Conservation (phyloP, 2,797 vertebrate species). For the Loris lydekkerianus region DNA sequence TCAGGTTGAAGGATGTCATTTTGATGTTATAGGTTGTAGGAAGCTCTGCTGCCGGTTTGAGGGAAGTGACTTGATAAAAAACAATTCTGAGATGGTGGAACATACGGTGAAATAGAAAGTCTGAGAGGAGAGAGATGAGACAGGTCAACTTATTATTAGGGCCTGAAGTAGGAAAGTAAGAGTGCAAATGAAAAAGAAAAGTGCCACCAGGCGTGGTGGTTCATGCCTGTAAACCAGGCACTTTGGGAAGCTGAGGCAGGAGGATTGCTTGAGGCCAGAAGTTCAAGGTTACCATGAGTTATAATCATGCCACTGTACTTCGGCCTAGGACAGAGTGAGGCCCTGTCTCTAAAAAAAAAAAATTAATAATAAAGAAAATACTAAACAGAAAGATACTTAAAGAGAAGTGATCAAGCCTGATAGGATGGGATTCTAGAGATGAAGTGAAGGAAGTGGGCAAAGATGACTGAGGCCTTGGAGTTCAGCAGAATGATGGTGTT, state of each 20-base stretch:
- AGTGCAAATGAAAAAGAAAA: conserved; percentile 41
- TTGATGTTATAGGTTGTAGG: conserved; percentile 25
- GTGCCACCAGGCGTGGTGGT: not conserved
- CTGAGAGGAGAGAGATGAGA: not conserved
- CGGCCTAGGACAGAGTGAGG: not conserved
- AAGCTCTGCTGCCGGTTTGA: conserved; percentile 40
- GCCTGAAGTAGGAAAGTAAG: conserved; percentile 35
- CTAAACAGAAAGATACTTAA: conserved; percentile 32
- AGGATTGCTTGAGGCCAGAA: not conserved
- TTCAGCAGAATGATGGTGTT: not conserved
- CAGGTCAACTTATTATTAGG: not conserved
- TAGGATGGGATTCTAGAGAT: conserved; percentile 25
- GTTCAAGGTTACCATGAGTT: not conserved
- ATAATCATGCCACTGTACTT: not conserved
- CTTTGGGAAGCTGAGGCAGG: not conserved
- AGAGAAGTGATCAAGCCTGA: not conserved
- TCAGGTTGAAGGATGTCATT: conserved; percentile 4
- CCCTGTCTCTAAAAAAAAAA: not conserved
- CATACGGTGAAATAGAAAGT: conserved; percentile 42
- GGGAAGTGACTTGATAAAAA: conserved; percentile 53
- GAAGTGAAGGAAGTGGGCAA: not conserved
- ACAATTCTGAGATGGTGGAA: not conserved
- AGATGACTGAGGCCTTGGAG: conserved; percentile 6
- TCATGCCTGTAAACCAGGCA: not conserved
- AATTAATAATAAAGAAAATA: conserved; percentile 8